Base-by-base conservation (phyloP, 2,888 invertebrate species). In the Suillia variegata region DNA sequence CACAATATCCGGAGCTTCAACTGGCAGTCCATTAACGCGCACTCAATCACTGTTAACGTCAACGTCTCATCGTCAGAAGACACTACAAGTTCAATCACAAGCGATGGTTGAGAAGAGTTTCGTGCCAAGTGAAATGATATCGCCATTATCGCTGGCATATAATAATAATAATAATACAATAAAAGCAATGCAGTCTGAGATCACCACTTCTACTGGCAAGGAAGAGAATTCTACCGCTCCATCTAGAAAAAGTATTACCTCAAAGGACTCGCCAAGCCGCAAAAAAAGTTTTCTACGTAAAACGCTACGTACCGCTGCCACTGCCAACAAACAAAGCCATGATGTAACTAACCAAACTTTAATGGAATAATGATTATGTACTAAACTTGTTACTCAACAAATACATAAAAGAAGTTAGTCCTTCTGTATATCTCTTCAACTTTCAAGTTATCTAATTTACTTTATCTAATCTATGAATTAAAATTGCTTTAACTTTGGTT, bases 211-310 rank as follows among this genome's bases (percentile, higher is more conserved):
- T 4, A 26, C 6, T 26, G 26, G 10, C 10, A 10, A 26, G 26
- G 26, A 26, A 26, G 10, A 26, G 5, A 10, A 6, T 26, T 5
- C 5, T 10, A 26, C 26, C 10, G 26, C 26, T 26, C 5, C 26
- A 26, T 10, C n/a, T n/a, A n/a, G n/a, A n/a, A n/a, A n/a, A n/a
- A n/a, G n/a, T n/a, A n/a, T n/a, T n/a, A n/a, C n/a, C n/a, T n/a
- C n/a, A n/a, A n/a, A n/a, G n/a, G n/a, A n/a, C n/a, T 26, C 26
- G 4, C 18, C 47, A 5, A 26, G 75, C 3, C 77, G 80, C 58
- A 81, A 80, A 62, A 74, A 80, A 66, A 85, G 83, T 76, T 84
- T 84, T 73, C 76, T 83, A 64, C 83, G 81, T 63, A 83, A 82
- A 77, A 84, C 79, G 48, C 77, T 81, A 67, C 77, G 75, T 67